These are phyloP conservation scores for Vanessa atalanta DNA, from an alignment of 1,140 invertebrate genomes.

Conservation along the genomic window DNA sequence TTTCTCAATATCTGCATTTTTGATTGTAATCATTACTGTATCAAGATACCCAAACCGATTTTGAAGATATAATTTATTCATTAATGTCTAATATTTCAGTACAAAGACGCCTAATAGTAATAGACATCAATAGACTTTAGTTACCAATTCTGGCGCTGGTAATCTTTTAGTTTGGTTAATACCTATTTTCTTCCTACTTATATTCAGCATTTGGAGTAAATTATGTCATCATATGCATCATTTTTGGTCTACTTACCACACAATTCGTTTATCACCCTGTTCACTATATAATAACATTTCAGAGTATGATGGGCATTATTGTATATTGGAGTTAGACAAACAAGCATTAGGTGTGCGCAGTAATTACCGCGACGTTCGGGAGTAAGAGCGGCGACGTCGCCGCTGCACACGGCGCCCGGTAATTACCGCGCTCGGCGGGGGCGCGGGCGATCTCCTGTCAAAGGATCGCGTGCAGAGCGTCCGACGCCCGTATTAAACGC, in stretches of 20 bases:
- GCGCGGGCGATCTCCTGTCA: conserved; percentile 75
- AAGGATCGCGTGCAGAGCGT: conserved; percentile 72
- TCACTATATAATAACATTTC: not conserved
- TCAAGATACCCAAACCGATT: too few relatives aligned
- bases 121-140: too few relatives aligned
- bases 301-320: not conserved
- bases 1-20: not conserved
- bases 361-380: conserved; percentile 53
- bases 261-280: too few relatives aligned
- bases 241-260: too few relatives aligned
- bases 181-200: too few relatives aligned
- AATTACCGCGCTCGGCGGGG: conserved; percentile 70
- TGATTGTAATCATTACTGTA: not conserved
- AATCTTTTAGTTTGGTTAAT: too few relatives aligned
- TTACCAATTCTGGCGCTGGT: too few relatives aligned
- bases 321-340: conserved; percentile 29
- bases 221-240: too few relatives aligned
- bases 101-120: too few relatives aligned
- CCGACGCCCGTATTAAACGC: conserved; percentile 76
- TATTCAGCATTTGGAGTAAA: too few relatives aligned
- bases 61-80: too few relatives aligned
- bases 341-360: conserved; percentile 45
- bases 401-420: conserved; percentile 67
- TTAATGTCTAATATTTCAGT: too few relatives aligned
- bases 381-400: conserved; percentile 68